Base-by-base conservation (phyloP, 2,113 vertebrate species). In the Eubucco bourcierii region DNA sequence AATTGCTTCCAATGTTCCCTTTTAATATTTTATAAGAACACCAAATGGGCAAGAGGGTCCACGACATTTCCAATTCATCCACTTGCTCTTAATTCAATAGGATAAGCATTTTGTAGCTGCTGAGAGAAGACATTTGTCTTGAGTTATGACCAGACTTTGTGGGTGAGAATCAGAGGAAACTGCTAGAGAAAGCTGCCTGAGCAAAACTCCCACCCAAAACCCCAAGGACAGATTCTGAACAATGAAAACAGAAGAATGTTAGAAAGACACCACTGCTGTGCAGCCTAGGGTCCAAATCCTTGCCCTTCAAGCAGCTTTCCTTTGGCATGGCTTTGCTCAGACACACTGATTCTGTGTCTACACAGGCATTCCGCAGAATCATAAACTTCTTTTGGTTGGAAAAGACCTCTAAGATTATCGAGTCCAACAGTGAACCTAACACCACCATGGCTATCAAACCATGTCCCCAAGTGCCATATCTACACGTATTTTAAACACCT, bases 61-160 rank as follows among this genome's bases (percentile, higher is more conserved):
- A 39, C 10, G 33, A 3, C 25, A 80, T 13, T 63, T 74, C 56
- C 14, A 55, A 50, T 37, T 74, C 55, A 88, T 75, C 77, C 47
- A 20, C 37, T 86, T 74, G 72, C n/a, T 74, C 29, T 70, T 77
- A 55, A 83, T 80, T 88, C 52, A 70, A 6, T 2, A 47, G 21
- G 16, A 8, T 28, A 60, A 89, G 47, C 28, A 20, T 72, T 81
- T 72, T 20, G 25, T 14, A 79, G 80, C n/a, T 68, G 61, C 66
- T 47, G 71, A 84, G 65, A 74, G 20, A 75, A 65, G 71, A 72
- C 78, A 80, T 81, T 88, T 93, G 84, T 59, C 73, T 90, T 81
- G 34, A 77, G 78, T 60, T 53, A 93, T 47, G 53, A 58, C 47
- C 66, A 50, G 78, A 74, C 74, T 37, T 56, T 64, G 33, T 44